These are phyloP conservation scores for Tricholauxania praeusta DNA, from an alignment of 2,888 invertebrate species.

Conservation along the genomic window DNA sequence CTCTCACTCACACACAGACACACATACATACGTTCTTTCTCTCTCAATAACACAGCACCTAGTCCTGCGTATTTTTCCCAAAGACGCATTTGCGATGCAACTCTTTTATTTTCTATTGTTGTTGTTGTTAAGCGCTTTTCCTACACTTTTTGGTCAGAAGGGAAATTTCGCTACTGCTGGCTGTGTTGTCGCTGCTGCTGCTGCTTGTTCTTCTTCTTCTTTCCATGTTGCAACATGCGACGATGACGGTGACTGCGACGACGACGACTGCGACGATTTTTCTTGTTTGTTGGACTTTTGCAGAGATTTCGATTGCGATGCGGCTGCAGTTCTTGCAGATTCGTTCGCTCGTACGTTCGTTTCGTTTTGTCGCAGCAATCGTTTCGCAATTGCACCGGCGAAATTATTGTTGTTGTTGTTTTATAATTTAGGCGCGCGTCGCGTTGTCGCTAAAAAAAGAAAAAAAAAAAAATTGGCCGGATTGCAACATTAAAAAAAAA, in stretches of 20 bases:
- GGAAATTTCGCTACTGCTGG: no score
- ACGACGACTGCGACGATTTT: slow-evolving; percentile 42
- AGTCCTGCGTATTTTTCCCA: slow-evolving; percentile 17
- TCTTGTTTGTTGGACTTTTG: slow-evolving; percentile 62
- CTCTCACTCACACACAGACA: slow-evolving; percentile 12
- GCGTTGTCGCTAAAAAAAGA: slow-evolving; percentile 37
- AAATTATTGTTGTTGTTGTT: slow-evolving; percentile 42
- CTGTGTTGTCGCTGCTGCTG: slow-evolving; percentile 11
- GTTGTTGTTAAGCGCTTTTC: slow-evolving; percentile 16
- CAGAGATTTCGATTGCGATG: slow-evolving; percentile 67
- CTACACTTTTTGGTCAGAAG: neutral
- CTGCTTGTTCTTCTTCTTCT: slow-evolving; percentile 4
- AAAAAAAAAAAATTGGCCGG: slow-evolving; percentile 19
- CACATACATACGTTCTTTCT: slow-evolving; percentile 3
- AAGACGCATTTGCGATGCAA: neutral
- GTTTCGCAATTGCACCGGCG: slow-evolving; percentile 57
- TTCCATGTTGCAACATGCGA: slow-evolving; percentile 27
- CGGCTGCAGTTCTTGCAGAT: slow-evolving; percentile 67
- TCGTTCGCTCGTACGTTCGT: slow-evolving; percentile 66
- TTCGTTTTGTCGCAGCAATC: slow-evolving; percentile 52
- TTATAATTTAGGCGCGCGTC: slow-evolving; percentile 39
- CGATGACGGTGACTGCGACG: slow-evolving; percentile 47
- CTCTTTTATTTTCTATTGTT: slow-evolving; percentile 5
- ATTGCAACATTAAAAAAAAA: slow-evolving; percentile 24
- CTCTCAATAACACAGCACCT: slow-evolving; percentile 5